phyloP scores from a whole-genome alignment of 2,797 vertebrate species.

The Hirundo rustica region DNA sequence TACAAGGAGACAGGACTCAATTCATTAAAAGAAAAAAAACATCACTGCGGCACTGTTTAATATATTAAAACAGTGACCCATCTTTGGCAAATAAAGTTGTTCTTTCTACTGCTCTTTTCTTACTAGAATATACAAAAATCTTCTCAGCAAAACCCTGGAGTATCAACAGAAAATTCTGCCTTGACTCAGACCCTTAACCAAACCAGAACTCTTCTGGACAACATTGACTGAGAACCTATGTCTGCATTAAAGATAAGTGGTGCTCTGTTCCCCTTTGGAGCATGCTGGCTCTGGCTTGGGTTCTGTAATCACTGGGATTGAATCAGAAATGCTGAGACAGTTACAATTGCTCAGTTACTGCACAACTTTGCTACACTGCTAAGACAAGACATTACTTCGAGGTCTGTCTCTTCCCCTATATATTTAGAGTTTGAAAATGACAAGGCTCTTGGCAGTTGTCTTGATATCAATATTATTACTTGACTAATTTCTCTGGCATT shows the following conservation, averaged over 20 bases:
- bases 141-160: not conserved
- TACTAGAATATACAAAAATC: not conserved
- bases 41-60: not conserved
- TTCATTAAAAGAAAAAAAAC: not conserved
- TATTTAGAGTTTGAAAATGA: conserved; percentile 54
- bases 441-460: conserved; percentile 34
- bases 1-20: not conserved
- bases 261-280: not conserved
- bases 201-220: not conserved
- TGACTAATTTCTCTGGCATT: conserved; percentile 56
- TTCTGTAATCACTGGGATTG: not conserved
- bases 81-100: not conserved
- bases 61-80: not conserved
- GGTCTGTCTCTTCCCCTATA: not conserved
- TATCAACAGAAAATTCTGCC: not conserved
- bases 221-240: not conserved
- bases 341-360: not conserved
- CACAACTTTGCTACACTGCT: not conserved
- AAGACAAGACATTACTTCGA: not conserved
- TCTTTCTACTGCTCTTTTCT: not conserved
- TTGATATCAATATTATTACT: conserved; percentile 47
- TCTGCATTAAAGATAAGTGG: not conserved
- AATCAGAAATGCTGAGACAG: not conserved
- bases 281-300: not conserved
- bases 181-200: not conserved